phyloP scores from a whole-genome alignment of 2,888 invertebrate species.

The Plagiodera versicolora region DNA sequence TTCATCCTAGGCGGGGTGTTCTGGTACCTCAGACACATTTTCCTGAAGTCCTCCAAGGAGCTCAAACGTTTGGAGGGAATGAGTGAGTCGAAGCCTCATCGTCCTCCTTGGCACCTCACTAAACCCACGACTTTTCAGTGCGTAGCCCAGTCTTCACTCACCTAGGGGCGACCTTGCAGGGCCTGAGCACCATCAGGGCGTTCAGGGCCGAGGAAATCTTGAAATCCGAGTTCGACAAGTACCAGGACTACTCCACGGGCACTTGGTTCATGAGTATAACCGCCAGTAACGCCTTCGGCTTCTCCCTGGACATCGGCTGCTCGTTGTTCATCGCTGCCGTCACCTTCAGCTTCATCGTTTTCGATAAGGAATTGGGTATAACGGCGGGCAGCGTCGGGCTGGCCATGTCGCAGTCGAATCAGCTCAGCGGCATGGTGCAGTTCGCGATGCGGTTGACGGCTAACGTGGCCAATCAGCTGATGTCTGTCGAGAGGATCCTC shows the following conservation, averaged over 20 bases:
- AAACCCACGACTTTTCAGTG: slow-evolving; percentile 57
- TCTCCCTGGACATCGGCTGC: slow-evolving; percentile 66
- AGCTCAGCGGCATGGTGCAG: slow-evolving; percentile 63
- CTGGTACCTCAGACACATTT: slow-evolving; percentile 64
- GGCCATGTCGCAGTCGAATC: slow-evolving; percentile 66
- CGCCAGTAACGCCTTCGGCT: slow-evolving; percentile 67
- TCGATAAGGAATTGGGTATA: slow-evolving; percentile 48
- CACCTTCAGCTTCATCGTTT: slow-evolving; percentile 66
- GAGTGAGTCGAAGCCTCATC: slow-evolving; percentile 57
- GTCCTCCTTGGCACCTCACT: too few species aligned
- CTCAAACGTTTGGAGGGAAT: slow-evolving; percentile 70
- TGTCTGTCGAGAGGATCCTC: slow-evolving; percentile 80
- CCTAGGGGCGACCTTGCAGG: slow-evolving; percentile 76
- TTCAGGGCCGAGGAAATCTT: slow-evolving; percentile 70
- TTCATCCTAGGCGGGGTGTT: slow-evolving; percentile 64
- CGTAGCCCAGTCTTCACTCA: slow-evolving; percentile 85
- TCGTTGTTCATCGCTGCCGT: slow-evolving; percentile 65
- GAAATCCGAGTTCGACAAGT: slow-evolving; percentile 58
- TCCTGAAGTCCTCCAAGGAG: slow-evolving; percentile 70
- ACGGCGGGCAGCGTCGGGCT: slow-evolving; percentile 56
- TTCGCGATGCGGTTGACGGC: slow-evolving; percentile 86
- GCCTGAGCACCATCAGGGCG: slow-evolving; percentile 79
- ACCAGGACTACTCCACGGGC: slow-evolving; percentile 67
- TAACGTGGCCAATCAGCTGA: slow-evolving; percentile 75
- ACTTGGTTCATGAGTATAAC: slow-evolving; percentile 69